Base-by-base conservation (phyloP, 30 jellyfish, hydroid and myxozoan species). In the Pseudorhiza aurosa region DNA sequence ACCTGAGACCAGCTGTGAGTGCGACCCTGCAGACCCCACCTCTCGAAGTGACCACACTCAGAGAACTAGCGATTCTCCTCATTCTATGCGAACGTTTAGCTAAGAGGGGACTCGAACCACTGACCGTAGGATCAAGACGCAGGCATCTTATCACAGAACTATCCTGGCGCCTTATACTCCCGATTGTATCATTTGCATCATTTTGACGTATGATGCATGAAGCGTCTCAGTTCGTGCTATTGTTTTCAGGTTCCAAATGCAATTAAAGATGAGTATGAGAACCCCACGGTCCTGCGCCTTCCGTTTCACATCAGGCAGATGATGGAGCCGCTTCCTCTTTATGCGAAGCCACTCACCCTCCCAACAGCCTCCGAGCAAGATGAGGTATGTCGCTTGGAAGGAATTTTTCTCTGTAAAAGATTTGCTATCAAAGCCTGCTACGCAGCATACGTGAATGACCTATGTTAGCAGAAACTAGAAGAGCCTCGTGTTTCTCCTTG, bases 211-310 rank as follows among this genome's bases (percentile, higher is more conserved):
- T 12, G 47, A 4, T 21, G 72, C 4, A 18, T 21, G 46, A 26
- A 4, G 72, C 27, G 21, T 30, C 8, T 27, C 77, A 63, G 14
- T 35, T 32, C 56, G 28, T 42, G 19, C 27, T 67, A 8, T 37
- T 40, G 42, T n/a, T 42, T 77, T 31, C 78, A 92, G 98, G 96
- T 92, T 12, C 98, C 98, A 27, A 87, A 85, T 50, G 88, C 95
- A 28, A 91, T 92, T 51, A 92, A 85, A 86, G 85, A 77, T 10
- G 97, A 92, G 62, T 92, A 92, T 82, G 72, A 58, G 44, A 75
- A 80, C 47, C 98, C 98, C 7, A 96, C 98, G 27, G 28, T 60
- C 25, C 82, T 71, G 21, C 57, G 62, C n/a, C 79, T 85, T 6
- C 90, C 96, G n/a, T 44, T 19, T 26, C 65, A 58, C 51, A 64